These are phyloP conservation scores for Xiphophorus couchianus DNA, from an alignment of 2,113 vertebrate species.

Conservation along the genomic window DNA sequence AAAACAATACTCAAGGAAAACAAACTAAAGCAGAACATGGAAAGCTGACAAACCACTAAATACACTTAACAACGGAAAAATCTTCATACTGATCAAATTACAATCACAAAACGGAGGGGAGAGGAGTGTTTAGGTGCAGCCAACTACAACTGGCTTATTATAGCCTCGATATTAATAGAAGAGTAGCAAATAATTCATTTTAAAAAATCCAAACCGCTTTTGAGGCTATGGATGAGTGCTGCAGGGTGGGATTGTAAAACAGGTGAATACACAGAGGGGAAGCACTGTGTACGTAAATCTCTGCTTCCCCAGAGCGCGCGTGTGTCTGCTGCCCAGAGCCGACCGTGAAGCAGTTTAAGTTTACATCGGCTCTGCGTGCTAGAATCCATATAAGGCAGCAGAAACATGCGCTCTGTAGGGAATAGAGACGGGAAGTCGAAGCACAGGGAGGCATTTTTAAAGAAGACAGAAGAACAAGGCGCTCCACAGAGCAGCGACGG, in stretches of 20 bases:
- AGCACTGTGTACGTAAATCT: constrained; percentile 47
- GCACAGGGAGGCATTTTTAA: constrained; percentile 39
- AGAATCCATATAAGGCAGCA: constrained; percentile 35
- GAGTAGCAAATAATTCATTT: no score
- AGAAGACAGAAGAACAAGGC: constrained; percentile 54
- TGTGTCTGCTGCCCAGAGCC: constrained; percentile 13
- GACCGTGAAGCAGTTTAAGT: constrained; percentile 30
- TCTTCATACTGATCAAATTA: constrained; percentile 15
- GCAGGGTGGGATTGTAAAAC: constrained; percentile 32
- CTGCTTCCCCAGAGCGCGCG: constrained; percentile 24
- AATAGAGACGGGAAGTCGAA: constrained; percentile 20
- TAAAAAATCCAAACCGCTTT: not conserved
- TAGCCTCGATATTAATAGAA: not conserved
- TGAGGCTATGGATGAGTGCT: constrained; percentile 26
- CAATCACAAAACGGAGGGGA: constrained; percentile 40
- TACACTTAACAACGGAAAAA: constrained; percentile 20
- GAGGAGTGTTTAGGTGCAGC: constrained; percentile 8
- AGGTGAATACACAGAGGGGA: constrained; percentile 43
- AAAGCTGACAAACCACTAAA: constrained; percentile 1
- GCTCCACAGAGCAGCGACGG: constrained; percentile 64
- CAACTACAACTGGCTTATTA: constrained; percentile 1
- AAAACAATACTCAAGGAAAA: constrained; percentile 40
- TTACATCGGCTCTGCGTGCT: constrained; percentile 2
- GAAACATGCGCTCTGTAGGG: constrained; percentile 32
- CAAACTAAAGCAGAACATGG: constrained; percentile 52